Base-by-base conservation (phyloP, 2,888 invertebrate species). In the Gisinianus flammeolus region DNA sequence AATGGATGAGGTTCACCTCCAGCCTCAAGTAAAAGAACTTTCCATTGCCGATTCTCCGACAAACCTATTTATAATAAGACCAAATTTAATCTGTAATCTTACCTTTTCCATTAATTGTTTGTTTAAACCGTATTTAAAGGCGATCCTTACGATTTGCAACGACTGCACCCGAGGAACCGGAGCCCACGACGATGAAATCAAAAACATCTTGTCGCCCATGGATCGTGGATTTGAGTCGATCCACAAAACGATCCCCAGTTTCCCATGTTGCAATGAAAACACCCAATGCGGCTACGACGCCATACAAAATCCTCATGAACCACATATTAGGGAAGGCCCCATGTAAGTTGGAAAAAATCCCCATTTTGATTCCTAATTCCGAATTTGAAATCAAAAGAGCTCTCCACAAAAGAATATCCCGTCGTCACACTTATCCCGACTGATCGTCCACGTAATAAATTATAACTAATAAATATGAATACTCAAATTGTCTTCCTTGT, bases 1-100 rank as follows among this genome's bases (percentile, higher is more conserved):
- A 77, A 73, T 2, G 80, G 81, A 71, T 90, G 88, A 31, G 89
- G 87, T 68, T 85, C 85, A 35, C 89, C 89, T 28, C 79, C 79
- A 33, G 71, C 76, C 64, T 79, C 79, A 4, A 79, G 33, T 1
- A 79, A 33, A 19, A 79, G 35, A 24, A 79, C 70, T 26, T 58
- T 78, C 64, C 69, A 74, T 8, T 22, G 4, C 19, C 54, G 67
- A 56, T 79, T 72, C n/a, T 76, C 76, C 1, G 79, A 79, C 24
- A 79, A n/a, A 22, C 24, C 76, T 44, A 24, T 67, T 79, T 22
- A 79, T 52, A 44, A 77, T 71, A 44, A 44, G 19, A 44, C 3
- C 16, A 44, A n/a, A n/a, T n/a, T n/a, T n/a, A n/a, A n/a, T n/a
- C n/a, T n/a, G n/a, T n/a, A n/a, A n/a, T n/a, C n/a, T n/a, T n/a